Percentiles rank a stretch among this genome's conserved stretches.
These are phyloP conservation scores for Choristoneura rosaceana DNA, from an alignment of 2,888 invertebrate genomes.

Conservation along the genomic window DNA sequence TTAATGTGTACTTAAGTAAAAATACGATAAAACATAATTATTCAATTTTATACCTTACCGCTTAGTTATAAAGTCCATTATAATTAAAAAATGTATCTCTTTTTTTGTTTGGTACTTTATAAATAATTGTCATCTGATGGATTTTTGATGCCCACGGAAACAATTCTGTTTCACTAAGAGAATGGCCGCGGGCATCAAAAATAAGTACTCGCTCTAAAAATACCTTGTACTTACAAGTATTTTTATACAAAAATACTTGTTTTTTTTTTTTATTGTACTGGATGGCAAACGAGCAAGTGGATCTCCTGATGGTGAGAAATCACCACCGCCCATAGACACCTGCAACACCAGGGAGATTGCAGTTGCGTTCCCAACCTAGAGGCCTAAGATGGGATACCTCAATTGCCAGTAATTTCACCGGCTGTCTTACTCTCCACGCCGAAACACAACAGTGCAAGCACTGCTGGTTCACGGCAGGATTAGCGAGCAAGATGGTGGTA, in stretches of 20 bases:
- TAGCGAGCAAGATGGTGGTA: no score
- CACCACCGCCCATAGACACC: no score
- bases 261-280: background rate
- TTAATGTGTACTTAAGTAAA: background rate
- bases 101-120: background rate
- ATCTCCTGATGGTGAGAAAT: no score
- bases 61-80: background rate
- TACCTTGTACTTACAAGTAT: background rate
- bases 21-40: background rate
- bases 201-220: slow-evolving; percentile 18
- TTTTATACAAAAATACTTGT: background rate
- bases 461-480: no score
- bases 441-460: no score
- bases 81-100: background rate
- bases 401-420: no score
- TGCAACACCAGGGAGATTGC: no score
- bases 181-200: slow-evolving; percentile 43
- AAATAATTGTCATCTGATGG: slow-evolving; percentile 43
- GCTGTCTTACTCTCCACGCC: no score
- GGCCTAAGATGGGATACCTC: no score
- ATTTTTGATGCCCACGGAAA: slow-evolving; percentile 49
- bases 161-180: slow-evolving; percentile 46
- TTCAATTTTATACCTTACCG: slow-evolving; percentile 1
- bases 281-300: no score
- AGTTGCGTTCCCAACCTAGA: no score